Percentiles rank a stretch among this genome's conserved stretches.
phyloP scores from a whole-genome alignment of 2,113 vertebrate species.

The Nettapus auritus region DNA sequence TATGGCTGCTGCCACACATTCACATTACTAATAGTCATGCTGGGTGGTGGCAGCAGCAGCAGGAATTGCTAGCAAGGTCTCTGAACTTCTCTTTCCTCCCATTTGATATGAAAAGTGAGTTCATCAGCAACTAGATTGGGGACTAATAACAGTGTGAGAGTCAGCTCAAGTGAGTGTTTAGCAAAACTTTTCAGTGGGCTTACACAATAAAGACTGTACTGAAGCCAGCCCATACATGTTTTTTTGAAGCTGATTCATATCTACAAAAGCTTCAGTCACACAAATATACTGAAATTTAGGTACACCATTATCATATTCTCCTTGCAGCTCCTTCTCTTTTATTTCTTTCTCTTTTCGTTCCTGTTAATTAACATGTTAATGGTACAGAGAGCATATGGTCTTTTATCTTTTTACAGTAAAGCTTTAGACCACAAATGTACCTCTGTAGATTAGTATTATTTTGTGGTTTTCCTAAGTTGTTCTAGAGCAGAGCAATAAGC shows the following conservation, averaged over 20 bases:
- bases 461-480: not conserved
- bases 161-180: not conserved
- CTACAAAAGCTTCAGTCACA: not conserved
- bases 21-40: not conserved
- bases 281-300: not conserved
- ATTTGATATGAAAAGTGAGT: not conserved
- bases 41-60: not conserved
- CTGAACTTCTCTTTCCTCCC: not conserved
- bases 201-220: not conserved
- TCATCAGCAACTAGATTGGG: not conserved
- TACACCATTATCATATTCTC: not conserved
- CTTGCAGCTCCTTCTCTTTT: not conserved
- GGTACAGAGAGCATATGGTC: not conserved
- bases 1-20: not conserved
- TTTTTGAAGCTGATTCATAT: not conserved
- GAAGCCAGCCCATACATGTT: not conserved
- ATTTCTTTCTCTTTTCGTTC: not conserved
- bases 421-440: not conserved
- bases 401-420: not conserved
- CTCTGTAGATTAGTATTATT: not conserved
- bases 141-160: not conserved
- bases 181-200: not conserved
- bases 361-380: not conserved
- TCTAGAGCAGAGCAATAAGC: not conserved
- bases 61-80: not conserved